Percentiles rank a stretch among this genome's conserved stretches.
These are phyloP conservation scores for Bradypodion pumilum DNA, from an alignment of 2,797 vertebrate genomes.

Conservation along the genomic window DNA sequence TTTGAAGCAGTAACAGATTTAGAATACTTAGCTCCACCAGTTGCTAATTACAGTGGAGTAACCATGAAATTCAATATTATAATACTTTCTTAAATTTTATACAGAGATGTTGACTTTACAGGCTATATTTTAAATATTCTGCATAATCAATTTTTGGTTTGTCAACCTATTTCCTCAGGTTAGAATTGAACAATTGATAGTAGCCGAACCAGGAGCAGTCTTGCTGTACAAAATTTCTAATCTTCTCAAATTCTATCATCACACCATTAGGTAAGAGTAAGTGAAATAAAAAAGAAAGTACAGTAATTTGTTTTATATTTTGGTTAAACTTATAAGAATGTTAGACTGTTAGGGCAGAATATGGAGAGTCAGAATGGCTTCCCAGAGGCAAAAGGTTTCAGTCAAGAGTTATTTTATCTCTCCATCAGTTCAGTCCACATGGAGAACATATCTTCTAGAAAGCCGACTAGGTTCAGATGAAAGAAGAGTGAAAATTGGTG, in stretches of 20 bases:
- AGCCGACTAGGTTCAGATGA: no score
- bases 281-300: neutral
- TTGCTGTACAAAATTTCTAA: constrained; percentile 97
- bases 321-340: neutral
- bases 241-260: constrained; percentile 97
- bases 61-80: neutral
- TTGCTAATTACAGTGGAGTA: constrained; percentile 36
- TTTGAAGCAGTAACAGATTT: neutral
- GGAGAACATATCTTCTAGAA: no score
- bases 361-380: no score
- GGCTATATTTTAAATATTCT: neutral
- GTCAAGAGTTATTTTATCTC: no score
- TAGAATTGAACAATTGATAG: constrained; percentile 96
- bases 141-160: constrained; percentile 30
- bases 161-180: constrained; percentile 78
- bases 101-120: neutral
- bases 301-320: neutral
- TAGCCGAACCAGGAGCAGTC: constrained; percentile 95
- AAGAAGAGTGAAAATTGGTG: no score
- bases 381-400: no score
- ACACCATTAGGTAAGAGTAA: constrained; percentile 94
- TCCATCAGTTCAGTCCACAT: no score
- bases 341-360: no score
- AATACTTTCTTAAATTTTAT: constrained; percentile 1
- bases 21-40: neutral